Base-by-base conservation (phyloP, 1,140 invertebrate species). In the Lordiphosa mommai region DNA sequence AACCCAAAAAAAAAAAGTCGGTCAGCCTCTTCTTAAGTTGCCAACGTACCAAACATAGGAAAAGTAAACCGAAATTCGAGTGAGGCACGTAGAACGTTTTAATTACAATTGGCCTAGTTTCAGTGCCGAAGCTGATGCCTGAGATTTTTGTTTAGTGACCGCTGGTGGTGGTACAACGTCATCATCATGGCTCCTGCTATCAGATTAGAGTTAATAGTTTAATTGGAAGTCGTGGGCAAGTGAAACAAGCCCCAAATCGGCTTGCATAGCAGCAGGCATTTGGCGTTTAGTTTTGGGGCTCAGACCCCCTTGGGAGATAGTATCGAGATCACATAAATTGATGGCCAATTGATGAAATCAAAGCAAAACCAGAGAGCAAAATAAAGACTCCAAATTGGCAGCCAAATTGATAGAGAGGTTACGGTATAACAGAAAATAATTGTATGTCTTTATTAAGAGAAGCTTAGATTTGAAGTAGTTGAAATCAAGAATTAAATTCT, bases 21-120 rank as follows among this genome's bases (percentile, higher is more conserved):
- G 70, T 70, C 70, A 63, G 40, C 52, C 53, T 38, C 49, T 12
- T 16, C 48, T 27, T 30, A 51, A 27, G 30, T 14, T 33, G 47
- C 36, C 56, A 14, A 20, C 32, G 37, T 49, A 52, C 61, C 37
- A 43, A 27, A 5, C 14, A 32, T 29, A 47, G 29, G 29, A 16
- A 17, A 32, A 20, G 14, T 17, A 33, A 38, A 16, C 34, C 33
- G 20, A 38, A 38, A 51, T 30, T 67, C 51, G 53, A 57, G 40
- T 40, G 69, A 44, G 52, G 65, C 74, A 80, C 74, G 76, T 80
- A 80, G 76, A 82, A 71, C 66, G 70, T 73, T 80, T 82, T 82
- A 80, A 80, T 80, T 80, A 67, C 74, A 71, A 71, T 66, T 74
- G 74, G 65, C 74, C 74, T 52, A 80, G 74, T 80, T 80, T 59